Conservation (phyloP, 2,113 vertebrate genomes). For the Rhinopomastus cyanomelas region DNA sequence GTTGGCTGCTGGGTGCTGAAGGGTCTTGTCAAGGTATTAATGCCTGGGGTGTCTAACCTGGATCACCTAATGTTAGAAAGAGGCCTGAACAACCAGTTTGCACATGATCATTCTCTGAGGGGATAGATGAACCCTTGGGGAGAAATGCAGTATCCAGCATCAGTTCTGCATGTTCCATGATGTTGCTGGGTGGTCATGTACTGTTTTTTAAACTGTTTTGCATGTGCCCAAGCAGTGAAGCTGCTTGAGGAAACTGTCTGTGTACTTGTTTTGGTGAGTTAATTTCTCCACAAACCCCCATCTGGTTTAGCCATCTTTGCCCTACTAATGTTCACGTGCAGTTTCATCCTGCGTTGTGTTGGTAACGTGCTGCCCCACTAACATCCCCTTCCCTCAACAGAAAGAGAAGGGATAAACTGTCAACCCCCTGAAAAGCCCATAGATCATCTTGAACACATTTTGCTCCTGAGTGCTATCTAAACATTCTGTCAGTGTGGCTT, state of each 20-base stretch:
- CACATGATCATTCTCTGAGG: not conserved
- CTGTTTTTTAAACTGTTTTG: not conserved
- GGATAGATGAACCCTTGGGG: not conserved
- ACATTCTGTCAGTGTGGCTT: conserved; percentile 17
- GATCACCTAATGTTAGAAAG: not conserved
- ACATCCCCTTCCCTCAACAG: not conserved
- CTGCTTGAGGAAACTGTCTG: not conserved
- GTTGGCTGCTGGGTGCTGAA: not conserved
- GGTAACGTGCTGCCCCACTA: not conserved
- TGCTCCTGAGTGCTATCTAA: conserved; percentile 2
- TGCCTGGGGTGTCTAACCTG: not conserved
- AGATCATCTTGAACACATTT: conserved; percentile 13
- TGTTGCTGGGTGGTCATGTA: not conserved
- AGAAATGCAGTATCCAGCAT: not conserved
- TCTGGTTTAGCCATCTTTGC: not conserved
- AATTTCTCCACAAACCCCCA: not conserved
- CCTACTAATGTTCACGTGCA: not conserved
- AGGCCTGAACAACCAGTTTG: not conserved
- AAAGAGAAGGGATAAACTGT: conserved; percentile 24
- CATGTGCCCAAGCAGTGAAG: not conserved
- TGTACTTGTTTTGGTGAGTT: not conserved
- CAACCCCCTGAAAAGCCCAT: not conserved
- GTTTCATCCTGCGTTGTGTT: not conserved
- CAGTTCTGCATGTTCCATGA: not conserved
- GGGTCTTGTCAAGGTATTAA: not conserved